Evolutionary conservation across 2,888 invertebrate species (phyloP), one percentile per base, ranked within the genome.

Genomic region (Calameuta idolon): DNA sequence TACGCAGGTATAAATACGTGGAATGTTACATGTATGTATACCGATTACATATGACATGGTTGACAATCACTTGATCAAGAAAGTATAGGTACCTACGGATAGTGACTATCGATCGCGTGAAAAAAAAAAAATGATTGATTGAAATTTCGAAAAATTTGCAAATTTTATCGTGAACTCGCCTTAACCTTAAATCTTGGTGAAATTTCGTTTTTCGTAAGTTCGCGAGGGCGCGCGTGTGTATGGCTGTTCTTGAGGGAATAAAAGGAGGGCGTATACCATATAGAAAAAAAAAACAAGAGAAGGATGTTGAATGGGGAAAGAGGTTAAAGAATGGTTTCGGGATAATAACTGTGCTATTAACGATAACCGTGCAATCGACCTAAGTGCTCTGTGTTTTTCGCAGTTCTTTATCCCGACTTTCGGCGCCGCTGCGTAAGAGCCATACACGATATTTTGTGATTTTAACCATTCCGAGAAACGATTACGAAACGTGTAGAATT

Each of bases 341-440:
- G 80, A 81, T 80, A 81, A 81, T 78, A 76, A 73, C 75, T 40
- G 69, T 78, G 73, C 75, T 76, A 81, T 81, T 80, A 80, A 31
- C 55, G 68, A 75, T 55, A 76, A 12, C 75, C 76, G 81, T 75
- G 76, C 79, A 78, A 80, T 82, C 81, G 81, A 82, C 69, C 75
- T 76, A 76, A 82, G 77, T 80, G 81, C 82, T 78, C 78, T 79
- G 81, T 81, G 76, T 74, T 76, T 69, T 71, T 71, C 71, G 71
- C 71, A 71, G 71, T 71, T 71, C 34, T 71, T 71, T 71, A 34
- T 33, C 71, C 71, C 12, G 31, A 30, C 31, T 34, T 71, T 71
- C 34, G 23, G 71, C 71, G 31, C 11, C 71, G 71, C 55, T 55
- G 55, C 55, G 55, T 55, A 23, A 23, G 55, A 55, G 55, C 55